Base-by-base conservation (phyloP, 2,113 vertebrate species). In the Zingel zingel region DNA sequence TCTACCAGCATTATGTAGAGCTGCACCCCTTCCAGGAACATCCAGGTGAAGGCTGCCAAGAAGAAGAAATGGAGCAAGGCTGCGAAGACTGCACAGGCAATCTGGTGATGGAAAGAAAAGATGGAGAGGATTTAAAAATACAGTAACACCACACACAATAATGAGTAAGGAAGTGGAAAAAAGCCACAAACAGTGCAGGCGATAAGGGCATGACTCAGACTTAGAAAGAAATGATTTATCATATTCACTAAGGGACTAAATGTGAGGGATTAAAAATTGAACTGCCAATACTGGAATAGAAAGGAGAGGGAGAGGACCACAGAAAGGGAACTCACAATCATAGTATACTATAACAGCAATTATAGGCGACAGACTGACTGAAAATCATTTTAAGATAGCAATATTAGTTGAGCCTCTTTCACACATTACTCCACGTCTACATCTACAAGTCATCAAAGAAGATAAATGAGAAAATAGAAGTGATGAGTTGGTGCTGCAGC, bases 1-100 rank as follows among this genome's bases (percentile, higher is more conserved):
- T 99, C 98, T 86, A 99, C 98, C 94, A 99, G 95, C 98, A 99
- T 99, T 94, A 99, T 98, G 92, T 99, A 99, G 51, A 99, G 97
- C 92, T 99, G 98, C 71, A 99, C 98, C 0, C 98, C 98, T 91
- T 99, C 98, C 94, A 99, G 93, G 92, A 99, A 99, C 98, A 99
- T 99, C 98, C 98, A 99, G 10, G 98, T 99, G 94, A 99, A 99
- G 56, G 98, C 98, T 48, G 98, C 97, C 96, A 99, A 91, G 95
- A 99, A 99, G 96, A 99, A 99, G 96, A 99, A 99, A 92, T 99
- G 98, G 74, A 99, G 95, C 70, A 99, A 95, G 51, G 98, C 98
- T 2, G 98, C 98, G n/a, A 99, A 99, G 65, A 99, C 97, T 0
- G 98, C 98, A 87, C 98, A 99, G 79, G 97, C 97, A 54, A 99